Evolutionary conservation across 92 coral and sea anemone species (phyloP), one percentile per base, ranked within the genome.

Genomic region (Anthopleura xanthogrammica): DNA sequence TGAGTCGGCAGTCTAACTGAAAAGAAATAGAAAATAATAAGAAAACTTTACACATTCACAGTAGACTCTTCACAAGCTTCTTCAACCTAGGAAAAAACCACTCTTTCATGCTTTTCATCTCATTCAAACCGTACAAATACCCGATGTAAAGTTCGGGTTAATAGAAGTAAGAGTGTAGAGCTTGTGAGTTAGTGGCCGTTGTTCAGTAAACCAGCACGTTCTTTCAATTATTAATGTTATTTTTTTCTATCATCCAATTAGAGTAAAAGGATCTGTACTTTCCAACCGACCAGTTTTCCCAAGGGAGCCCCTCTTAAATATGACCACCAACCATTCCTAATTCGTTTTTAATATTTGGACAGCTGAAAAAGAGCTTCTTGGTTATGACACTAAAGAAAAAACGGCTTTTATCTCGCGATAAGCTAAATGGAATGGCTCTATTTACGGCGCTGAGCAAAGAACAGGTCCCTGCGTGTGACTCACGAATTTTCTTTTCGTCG

Each of bases 191-290:
- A 75, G 10, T 75, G 78, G 78, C 78, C 78, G 78, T 75, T 75
- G 43, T 75, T 75, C 55, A 39, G 78, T 75, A 5, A 56, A 68
- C 77, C 90, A 79, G 91, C 96, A 92, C 96, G 96, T 92, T 92
- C 92, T 80, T 90, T 92, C 87, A 88, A 92, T 90, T 85, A 84
- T 92, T 90, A 85, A 92, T 91, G 72, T 68, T 52, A 80, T 46
- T 64, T 66, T 75, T 90, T 92, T 92, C 90, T 93, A 90, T 92
- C 91, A 85, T 73, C 36, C 85, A 82, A 83, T 86, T 84, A 75
- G 85, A 86, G 79, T 89, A 87, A 89, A 88, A 84, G 86, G 78
- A 81, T 81, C 40, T 42, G 84, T 70, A 81, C n/a, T 62, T 50
- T 70, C 84, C 77, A 81, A 70, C 36, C 5, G 50, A 50, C 23